These are phyloP conservation scores for Melinaea menophilus DNA, from an alignment of 2,888 invertebrate genomes.

Conservation along the genomic window DNA sequence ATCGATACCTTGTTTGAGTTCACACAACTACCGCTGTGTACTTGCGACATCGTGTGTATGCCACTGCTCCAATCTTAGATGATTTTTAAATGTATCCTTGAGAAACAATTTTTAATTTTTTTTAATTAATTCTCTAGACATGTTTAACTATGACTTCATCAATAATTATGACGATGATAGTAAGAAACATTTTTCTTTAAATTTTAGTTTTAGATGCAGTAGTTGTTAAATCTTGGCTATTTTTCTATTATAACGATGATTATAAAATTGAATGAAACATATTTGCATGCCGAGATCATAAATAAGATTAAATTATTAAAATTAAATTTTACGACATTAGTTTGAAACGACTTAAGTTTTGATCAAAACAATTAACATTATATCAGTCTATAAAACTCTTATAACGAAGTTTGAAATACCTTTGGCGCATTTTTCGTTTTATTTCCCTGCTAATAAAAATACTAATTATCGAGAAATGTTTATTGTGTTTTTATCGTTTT, in stretches of 20 bases:
- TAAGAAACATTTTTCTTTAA: no score
- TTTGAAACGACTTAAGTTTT: neutral
- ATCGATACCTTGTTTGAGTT: conserved; percentile 50
- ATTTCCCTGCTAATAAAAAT: neutral
- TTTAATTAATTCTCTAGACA: no score
- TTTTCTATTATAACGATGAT: no score
- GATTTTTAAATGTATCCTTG: no score
- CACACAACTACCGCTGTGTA: conserved; percentile 24
- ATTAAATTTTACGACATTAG: neutral
- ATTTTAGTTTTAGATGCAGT: no score
- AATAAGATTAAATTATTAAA: neutral
- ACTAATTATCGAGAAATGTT: neutral
- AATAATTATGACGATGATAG: no score
- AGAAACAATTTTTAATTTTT: no score
- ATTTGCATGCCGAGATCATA: no score
- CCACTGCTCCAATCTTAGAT: neutral
- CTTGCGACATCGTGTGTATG: conserved; percentile 10
- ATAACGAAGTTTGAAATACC: neutral
- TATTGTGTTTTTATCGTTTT: neutral
- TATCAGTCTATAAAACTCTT: neutral
- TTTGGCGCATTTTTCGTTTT: neutral
- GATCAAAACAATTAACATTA: neutral
- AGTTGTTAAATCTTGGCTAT: no score
- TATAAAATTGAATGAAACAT: no score
- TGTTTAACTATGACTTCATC: no score